Evolutionary conservation across 2,888 invertebrate genomes (phyloP).

Genomic region (Epirrhoe alternata): DNA sequence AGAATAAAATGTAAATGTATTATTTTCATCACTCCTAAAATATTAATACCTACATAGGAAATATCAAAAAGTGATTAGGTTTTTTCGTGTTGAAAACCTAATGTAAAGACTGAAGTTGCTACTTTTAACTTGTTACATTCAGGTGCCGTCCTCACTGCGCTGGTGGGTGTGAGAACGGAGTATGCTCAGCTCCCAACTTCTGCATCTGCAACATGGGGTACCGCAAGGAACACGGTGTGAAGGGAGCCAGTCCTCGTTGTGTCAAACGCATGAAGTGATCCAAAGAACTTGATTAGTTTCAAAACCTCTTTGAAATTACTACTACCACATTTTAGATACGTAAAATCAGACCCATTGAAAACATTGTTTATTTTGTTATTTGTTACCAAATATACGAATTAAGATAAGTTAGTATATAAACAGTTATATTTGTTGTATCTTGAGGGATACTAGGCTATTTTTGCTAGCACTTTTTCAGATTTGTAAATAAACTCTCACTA

Average conservation of each 20-base stretch:
- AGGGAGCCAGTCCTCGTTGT: conserved; percentile 86
- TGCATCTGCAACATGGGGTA: conserved; percentile 90
- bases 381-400: too few relatives aligned
- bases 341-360: too few relatives aligned
- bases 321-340: too few relatives aligned
- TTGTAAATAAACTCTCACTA: neutral
- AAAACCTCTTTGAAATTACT: too few relatives aligned
- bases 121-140: conserved; percentile 31
- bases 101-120: too few relatives aligned
- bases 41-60: too few relatives aligned
- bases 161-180: conserved; percentile 90
- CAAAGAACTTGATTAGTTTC: neutral
- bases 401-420: too few relatives aligned
- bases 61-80: too few relatives aligned
- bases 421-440: neutral
- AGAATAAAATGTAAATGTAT: too few relatives aligned
- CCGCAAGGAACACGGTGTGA: conserved; percentile 85
- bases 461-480: neutral
- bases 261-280: conserved; percentile 78
- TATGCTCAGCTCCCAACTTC: conserved; percentile 89
- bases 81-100: too few relatives aligned
- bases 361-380: too few relatives aligned
- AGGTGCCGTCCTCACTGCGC: conserved; percentile 87
- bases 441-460: neutral
- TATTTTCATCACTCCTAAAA: too few relatives aligned